These are phyloP conservation scores for Cyclina sinensis DNA, from an alignment of 1,140 invertebrate genomes.

Conservation along the genomic window DNA sequence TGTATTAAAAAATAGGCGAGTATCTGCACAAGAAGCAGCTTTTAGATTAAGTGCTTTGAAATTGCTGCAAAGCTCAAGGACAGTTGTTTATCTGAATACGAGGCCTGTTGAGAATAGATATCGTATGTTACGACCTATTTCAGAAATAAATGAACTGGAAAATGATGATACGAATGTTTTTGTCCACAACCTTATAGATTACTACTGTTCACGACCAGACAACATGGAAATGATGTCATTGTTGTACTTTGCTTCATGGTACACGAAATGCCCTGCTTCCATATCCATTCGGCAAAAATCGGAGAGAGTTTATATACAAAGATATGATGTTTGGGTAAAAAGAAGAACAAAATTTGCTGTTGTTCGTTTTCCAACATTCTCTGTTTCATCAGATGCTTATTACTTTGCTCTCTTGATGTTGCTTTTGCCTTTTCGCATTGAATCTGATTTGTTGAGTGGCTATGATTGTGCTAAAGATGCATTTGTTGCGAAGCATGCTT, in stretches of 20 bases:
- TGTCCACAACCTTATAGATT: not conserved
- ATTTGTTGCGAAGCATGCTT: slow-evolving; percentile 14
- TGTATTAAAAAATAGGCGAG: slow-evolving; percentile 34
- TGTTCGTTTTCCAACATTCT: not conserved
- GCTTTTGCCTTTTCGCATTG: not conserved
- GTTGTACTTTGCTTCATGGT: slow-evolving; percentile 25
- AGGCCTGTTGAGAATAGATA: not conserved
- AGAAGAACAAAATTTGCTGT: not conserved
- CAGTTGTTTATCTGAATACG: not conserved
- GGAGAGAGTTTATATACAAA: not conserved
- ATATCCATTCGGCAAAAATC: not conserved
- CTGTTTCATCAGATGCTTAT: slow-evolving; percentile 6
- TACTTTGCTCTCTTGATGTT: not conserved
- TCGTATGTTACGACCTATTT: not conserved
- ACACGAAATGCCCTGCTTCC: not conserved
- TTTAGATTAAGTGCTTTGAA: not conserved
- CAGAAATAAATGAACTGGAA: not conserved
- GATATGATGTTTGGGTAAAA: slow-evolving; percentile 8
- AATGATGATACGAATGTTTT: not conserved
- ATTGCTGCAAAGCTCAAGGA: not conserved
- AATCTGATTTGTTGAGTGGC: not conserved
- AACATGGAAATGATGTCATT: not conserved
- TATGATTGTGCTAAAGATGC: slow-evolving; percentile 11
- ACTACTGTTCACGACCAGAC: not conserved
- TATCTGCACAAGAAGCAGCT: slow-evolving; percentile 13